Conservation (phyloP, 2,797 vertebrate species). For the Sciurus carolinensis region DNA sequence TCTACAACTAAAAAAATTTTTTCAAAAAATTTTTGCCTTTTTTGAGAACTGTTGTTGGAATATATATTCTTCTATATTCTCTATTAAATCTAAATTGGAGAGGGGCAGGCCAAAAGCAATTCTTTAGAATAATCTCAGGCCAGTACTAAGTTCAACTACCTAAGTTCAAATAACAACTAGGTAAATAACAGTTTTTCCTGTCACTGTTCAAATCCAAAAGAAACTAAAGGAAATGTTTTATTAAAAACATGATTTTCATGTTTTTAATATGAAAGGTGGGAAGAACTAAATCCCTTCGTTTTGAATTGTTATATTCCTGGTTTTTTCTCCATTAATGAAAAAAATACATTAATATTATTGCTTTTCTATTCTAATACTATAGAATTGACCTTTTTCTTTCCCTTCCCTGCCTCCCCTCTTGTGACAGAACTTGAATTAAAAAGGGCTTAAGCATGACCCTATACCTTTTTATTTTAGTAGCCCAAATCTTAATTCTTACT, state of each 20-base stretch:
- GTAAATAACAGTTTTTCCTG: neutral
- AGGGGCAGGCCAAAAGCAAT: neutral
- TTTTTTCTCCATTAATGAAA: neutral
- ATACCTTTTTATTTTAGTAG: neutral
- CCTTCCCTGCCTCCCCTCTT: neutral
- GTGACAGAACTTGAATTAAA: slow-evolving; percentile 24
- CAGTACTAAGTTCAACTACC: neutral
- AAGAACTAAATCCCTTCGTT: neutral
- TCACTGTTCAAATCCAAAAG: neutral
- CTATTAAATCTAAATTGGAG: neutral
- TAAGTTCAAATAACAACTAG: neutral
- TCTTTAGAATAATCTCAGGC: neutral
- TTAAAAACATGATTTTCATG: neutral
- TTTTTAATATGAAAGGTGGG: neutral
- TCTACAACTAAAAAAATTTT: too few species aligned
- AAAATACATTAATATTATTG: neutral
- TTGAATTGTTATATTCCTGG: neutral
- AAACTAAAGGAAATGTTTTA: slow-evolving; percentile 9
- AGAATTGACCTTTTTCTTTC: neutral
- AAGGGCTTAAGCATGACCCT: neutral
- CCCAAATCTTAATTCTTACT: neutral
- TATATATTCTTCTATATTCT: neutral
- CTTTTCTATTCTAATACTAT: neutral
- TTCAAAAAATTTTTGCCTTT: too few species aligned
- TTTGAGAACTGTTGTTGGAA: neutral